A percentile compares a stretch with the other conserved stretches of the same genome.
Evolutionary conservation across 2,797 vertebrate species (phyloP).

Genomic region (Zalophus californianus): DNA sequence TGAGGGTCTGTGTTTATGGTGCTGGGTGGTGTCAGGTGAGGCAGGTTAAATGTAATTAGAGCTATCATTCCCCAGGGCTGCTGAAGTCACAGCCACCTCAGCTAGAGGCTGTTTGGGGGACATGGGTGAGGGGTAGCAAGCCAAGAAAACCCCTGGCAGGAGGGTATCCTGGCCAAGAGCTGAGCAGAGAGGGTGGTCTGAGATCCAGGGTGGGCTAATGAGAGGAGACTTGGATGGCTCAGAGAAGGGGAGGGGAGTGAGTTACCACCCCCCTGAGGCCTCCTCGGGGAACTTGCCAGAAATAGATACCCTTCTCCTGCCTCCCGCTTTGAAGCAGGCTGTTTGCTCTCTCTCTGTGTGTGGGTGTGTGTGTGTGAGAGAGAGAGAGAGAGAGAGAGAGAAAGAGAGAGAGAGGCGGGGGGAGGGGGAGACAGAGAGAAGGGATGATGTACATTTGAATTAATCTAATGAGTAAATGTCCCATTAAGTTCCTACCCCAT

Average conservation of each 20-base stretch:
- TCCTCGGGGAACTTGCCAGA: slow-evolving; percentile 70
- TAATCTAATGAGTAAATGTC: neutral
- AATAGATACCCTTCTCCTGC: slow-evolving; percentile 74
- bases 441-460: neutral
- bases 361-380: neutral
- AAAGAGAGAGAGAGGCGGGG: neutral
- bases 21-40: neutral
- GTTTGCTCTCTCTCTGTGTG: neutral
- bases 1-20: neutral
- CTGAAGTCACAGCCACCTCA: neutral
- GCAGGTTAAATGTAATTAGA: neutral
- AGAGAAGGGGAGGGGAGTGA: neutral
- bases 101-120: neutral
- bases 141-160: slow-evolving; percentile 25
- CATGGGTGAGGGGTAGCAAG: neutral
- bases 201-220: slow-evolving; percentile 66
- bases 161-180: neutral
- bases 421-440: neutral
- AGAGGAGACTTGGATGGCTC: slow-evolving; percentile 16
- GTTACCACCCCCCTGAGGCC: slow-evolving; percentile 76
- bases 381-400: neutral
- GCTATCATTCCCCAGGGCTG: neutral
- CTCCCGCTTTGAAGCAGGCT: slow-evolving; percentile 67
- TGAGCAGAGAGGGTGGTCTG: slow-evolving; percentile 77
- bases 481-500: neutral